phyloP scores from a whole-genome alignment of 2,113 vertebrate species.

The Engraulis encrasicolus region DNA sequence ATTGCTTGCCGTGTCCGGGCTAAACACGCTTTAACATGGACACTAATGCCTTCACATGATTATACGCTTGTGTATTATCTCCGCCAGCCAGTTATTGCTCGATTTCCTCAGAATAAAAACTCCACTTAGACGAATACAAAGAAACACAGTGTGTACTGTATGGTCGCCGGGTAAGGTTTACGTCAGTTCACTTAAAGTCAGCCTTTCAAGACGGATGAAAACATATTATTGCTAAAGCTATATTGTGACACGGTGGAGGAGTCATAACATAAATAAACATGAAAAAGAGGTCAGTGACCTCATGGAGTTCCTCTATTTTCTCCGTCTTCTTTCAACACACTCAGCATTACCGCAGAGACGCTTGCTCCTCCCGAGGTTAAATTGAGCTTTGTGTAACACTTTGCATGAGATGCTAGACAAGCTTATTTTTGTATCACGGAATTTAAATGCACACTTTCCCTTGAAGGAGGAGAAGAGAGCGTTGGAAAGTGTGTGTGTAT shows the following conservation, averaged over 20 bases:
- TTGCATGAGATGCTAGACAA: conserved; percentile 37
- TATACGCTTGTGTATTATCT: background rate
- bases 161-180: too few species aligned
- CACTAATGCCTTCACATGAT: background rate
- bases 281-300: background rate
- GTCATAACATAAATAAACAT: background rate
- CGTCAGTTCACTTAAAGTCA: too few species aligned
- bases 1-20: background rate
- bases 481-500: background rate
- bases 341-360: background rate
- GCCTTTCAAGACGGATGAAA: background rate
- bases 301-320: background rate
- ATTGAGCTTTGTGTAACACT: conserved; percentile 47
- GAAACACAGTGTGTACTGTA: background rate
- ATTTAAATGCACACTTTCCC: conserved; percentile 38
- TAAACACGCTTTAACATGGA: background rate
- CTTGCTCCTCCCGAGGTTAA: conserved; percentile 43
- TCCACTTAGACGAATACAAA: background rate
- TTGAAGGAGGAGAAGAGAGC: conserved; percentile 41
- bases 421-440: conserved; percentile 30
- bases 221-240: background rate
- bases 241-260: background rate
- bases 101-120: background rate
- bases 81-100: background rate
- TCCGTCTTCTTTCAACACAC: background rate